Percentiles rank a stretch among this genome's conserved stretches.
These are phyloP conservation scores for Pseudomyrmex cubaensis DNA, from an alignment of 1,140 invertebrate genomes.

Conservation along the genomic window DNA sequence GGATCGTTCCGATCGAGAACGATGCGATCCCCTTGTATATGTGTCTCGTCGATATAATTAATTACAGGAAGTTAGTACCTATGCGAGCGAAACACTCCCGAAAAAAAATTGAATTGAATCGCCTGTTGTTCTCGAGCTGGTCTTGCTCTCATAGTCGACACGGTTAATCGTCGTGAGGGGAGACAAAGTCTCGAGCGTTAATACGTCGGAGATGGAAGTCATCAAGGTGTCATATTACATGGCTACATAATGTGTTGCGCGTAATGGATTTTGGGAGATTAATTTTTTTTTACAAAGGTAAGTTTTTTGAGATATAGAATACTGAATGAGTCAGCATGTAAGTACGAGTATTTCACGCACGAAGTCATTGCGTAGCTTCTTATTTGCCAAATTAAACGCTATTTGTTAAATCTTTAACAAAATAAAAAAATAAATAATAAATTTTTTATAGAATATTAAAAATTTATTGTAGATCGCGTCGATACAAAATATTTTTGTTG, in stretches of 20 bases:
- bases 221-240: conserved; percentile 32
- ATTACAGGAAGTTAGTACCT: conserved; percentile 75
- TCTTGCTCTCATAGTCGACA: conserved; percentile 29
- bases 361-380: too few species aligned
- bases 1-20: conserved; percentile 53
- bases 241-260: conserved; percentile 7
- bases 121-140: conserved; percentile 45
- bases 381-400: too few species aligned
- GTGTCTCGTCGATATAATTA: conserved; percentile 74
- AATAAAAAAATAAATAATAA: too few species aligned
- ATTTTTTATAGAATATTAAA: too few species aligned
- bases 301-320: too few species aligned
- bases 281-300: neutral
- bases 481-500: too few species aligned
- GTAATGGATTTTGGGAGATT: conserved; percentile 47
- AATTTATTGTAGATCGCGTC: too few species aligned
- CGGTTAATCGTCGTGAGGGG: conserved; percentile 37
- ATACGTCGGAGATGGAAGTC: conserved; percentile 38
- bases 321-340: too few species aligned
- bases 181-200: conserved; percentile 1
- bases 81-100: conserved; percentile 34
- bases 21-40: neutral
- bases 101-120: conserved; percentile 63
- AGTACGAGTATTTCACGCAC: too few species aligned
- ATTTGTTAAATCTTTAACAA: too few species aligned